Base-by-base conservation (phyloP, 2,113 vertebrate species). In the Antennarius striatus region DNA sequence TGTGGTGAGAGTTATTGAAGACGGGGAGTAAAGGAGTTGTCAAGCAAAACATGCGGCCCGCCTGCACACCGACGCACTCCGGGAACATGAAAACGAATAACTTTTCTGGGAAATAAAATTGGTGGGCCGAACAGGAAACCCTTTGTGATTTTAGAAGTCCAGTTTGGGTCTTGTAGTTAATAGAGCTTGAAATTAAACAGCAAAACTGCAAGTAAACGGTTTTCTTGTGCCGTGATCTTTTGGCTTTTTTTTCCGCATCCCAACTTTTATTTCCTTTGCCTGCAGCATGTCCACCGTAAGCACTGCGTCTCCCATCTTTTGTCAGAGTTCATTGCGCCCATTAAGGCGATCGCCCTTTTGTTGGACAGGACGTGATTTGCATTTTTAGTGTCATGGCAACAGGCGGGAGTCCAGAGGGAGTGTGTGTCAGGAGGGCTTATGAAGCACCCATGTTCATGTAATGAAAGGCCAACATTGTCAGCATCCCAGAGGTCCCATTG, bases 401-500 rank as follows among this genome's bases (percentile, higher is more conserved):
- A 50, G 17, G 63, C 69, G 70, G 22, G 43, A 57, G 81, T 77
- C 65, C 64, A 65, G 63, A 51, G 74, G 66, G 79, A 51, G 49
- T 17, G 51, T 68, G 62, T 51, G 65, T 49, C 61, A 75, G 61
- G 58, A 63, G 63, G 56, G 75, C 81, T 84, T 78, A 83, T 84
- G 81, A 87, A 87, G 66, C 73, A 53, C 68, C 85, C 75, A 68
- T 86, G 61, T 56, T 63, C 39, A 22, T 81, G 74, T 59, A 30
- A 84, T 91, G 87, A 91, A 90, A 91, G 86, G 84, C 71, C 82
- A 83, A 89, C 82, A 90, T 91, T 91, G 89, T 91, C 74, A 81
- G 63, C 68, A 29, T 86, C 85, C 86, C 82, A 79, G 42, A 87
- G 89, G 89, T 89, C 82, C 79, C 74, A 87, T 91, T 92, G 85